Evolutionary conservation across 2,113 vertebrate species (phyloP).

Genomic region (Myrmecobius fasciatus): DNA sequence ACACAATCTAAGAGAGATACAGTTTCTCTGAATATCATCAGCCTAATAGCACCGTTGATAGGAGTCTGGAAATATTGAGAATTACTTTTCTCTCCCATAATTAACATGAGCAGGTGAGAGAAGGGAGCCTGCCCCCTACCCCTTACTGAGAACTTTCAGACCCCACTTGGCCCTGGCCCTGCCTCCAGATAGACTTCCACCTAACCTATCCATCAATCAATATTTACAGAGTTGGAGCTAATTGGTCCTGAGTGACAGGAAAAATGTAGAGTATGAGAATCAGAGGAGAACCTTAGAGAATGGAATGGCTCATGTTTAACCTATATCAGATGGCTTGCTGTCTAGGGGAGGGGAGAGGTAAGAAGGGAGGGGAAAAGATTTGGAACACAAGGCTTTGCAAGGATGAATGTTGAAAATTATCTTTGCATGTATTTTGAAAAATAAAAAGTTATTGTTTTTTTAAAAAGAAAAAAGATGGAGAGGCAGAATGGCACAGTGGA

Average conservation of each 20-base stretch:
- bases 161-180: constrained; percentile 33
- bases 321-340: no score
- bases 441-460: no score
- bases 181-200: constrained; percentile 9
- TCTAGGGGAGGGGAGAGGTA: no score
- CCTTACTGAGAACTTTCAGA: not conserved
- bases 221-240: not conserved
- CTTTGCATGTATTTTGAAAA: no score
- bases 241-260: not conserved
- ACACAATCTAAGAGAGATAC: constrained; percentile 47
- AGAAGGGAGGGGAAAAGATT: no score
- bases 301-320: no score
- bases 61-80: constrained; percentile 70
- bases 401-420: no score
- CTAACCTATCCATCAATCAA: not conserved
- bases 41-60: constrained; percentile 54
- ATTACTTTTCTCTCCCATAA: constrained; percentile 60
- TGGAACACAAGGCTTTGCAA: no score
- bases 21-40: constrained; percentile 61
- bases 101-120: constrained; percentile 52
- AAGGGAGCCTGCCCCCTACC: not conserved
- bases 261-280: not conserved
- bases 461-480: no score
- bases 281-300: not conserved
- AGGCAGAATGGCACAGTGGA: not conserved